Percentiles rank a stretch among this genome's conserved stretches.
These are phyloP conservation scores for Hylyphantes graminicola DNA, from an alignment of 1,140 invertebrate genomes.

Conservation along the genomic window DNA sequence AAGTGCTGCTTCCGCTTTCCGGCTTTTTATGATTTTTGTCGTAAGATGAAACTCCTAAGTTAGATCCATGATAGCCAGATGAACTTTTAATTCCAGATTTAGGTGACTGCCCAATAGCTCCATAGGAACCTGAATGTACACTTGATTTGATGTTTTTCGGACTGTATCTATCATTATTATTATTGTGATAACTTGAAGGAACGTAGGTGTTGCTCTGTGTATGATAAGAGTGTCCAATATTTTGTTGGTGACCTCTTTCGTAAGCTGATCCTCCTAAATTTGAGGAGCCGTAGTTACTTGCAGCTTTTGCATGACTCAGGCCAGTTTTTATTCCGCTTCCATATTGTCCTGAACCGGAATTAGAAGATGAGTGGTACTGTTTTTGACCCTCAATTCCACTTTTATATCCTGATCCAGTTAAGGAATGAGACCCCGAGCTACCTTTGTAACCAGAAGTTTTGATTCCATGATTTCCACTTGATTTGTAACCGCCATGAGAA, in stretches of 20 bases:
- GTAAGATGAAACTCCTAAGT: background rate
- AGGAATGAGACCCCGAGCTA: background rate
- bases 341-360: background rate
- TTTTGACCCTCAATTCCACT: background rate
- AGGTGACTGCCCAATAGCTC: background rate
- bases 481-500: background rate
- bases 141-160: slow-evolving; percentile 4
- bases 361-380: no score
- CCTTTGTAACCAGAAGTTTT: background rate
- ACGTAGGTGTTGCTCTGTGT: background rate
- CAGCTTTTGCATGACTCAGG: background rate
- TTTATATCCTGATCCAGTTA: slow-evolving; percentile 12
- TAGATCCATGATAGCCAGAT: background rate
- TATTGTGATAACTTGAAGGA: background rate
- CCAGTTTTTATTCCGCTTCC: background rate
- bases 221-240: background rate
- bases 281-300: background rate
- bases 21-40: background rate
- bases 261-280: background rate
- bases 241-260: background rate
- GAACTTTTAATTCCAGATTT: background rate
- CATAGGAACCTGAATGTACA: background rate
- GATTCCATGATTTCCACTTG: background rate
- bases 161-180: background rate
- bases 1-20: background rate